phyloP scores from a whole-genome alignment of 2,113 vertebrate genomes.

The Hippocampus abdominalis region DNA sequence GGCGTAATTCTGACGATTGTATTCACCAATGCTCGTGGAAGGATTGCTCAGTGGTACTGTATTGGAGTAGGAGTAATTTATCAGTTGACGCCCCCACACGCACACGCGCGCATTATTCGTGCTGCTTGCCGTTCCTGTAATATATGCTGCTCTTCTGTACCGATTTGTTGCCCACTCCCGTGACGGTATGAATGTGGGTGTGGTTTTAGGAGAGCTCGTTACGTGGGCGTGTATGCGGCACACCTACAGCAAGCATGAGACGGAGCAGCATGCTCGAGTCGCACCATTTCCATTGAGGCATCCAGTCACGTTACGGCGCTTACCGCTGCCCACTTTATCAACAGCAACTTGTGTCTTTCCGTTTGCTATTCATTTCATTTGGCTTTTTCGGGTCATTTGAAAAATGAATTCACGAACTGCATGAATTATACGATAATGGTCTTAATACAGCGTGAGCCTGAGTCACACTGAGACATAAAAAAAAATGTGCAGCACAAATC shows the following conservation, averaged over 20 bases:
- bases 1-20: too few species aligned
- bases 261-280: constrained; percentile 24
- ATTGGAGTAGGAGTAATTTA: too few species aligned
- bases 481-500: not conserved
- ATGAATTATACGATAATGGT: too few species aligned
- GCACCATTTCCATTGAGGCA: not conserved
- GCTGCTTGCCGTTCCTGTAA: not conserved
- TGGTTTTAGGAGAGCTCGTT: constrained; percentile 30
- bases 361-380: not conserved
- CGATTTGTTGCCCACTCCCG: not conserved
- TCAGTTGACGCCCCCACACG: too few species aligned
- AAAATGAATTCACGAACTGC: not conserved
- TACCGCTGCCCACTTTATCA: not conserved
- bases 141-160: not conserved
- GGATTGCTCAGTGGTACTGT: too few species aligned
- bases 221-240: constrained; percentile 51
- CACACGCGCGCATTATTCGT: not conserved
- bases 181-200: constrained; percentile 46
- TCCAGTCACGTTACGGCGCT: constrained; percentile 3
- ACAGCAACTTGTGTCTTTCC: not conserved
- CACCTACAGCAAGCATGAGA: constrained; percentile 63
- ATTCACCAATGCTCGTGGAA: too few species aligned
- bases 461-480: not conserved
- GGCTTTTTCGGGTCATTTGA: not conserved
- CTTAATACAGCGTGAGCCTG: too few species aligned